Evolutionary conservation across 35 echinoderm and acorn worm genomes (phyloP).

Genomic region (Patiria miniata): DNA sequence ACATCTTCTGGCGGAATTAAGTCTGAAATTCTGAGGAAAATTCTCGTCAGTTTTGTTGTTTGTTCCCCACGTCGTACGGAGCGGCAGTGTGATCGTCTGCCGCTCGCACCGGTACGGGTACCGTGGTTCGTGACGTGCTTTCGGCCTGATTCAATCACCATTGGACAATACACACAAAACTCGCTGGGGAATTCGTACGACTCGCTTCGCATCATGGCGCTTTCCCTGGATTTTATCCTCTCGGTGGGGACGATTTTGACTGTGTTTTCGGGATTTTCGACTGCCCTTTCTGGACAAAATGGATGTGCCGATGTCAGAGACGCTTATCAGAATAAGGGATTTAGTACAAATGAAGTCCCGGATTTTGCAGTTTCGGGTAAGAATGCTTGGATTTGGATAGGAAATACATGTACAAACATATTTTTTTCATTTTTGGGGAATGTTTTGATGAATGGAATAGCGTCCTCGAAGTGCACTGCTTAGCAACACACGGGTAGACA

Average conservation of each 20-base stretch:
- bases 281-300: slow-evolving; percentile 4
- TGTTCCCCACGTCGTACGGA: not conserved
- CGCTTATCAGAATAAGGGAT: slow-evolving; percentile 60
- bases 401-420: not conserved
- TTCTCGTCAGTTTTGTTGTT: not conserved
- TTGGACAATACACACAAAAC: slow-evolving; percentile 18
- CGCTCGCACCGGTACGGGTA: not conserved
- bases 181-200: slow-evolving; percentile 15
- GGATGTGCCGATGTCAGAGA: slow-evolving; percentile 50
- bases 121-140: not conserved
- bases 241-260: not conserved
- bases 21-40: not conserved
- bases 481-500: no score
- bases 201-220: not conserved
- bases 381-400: not conserved
- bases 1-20: not conserved
- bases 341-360: slow-evolving; percentile 53
- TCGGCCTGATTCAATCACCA: slow-evolving; percentile 12
- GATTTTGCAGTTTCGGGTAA: slow-evolving; percentile 50
- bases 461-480: no score
- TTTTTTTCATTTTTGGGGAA: no score
- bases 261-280: slow-evolving; percentile 27
- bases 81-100: not conserved
- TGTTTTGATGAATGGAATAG: no score
- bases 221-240: slow-evolving; percentile 25